These are phyloP conservation scores for Apocheima hispidaria DNA, from an alignment of 2,888 invertebrate species.

Conservation along the genomic window DNA sequence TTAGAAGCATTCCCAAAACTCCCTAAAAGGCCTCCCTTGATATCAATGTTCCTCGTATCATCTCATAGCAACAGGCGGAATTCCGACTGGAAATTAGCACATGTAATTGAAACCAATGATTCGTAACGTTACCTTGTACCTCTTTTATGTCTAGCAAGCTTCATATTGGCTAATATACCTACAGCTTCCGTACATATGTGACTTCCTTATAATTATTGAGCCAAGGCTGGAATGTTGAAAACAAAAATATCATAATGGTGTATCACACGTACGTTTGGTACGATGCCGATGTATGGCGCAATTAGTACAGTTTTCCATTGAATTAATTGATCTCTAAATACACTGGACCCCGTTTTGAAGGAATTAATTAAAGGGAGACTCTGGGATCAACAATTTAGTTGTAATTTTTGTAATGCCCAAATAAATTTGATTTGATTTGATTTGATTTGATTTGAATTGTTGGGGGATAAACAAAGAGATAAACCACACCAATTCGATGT, in stretches of 20 bases:
- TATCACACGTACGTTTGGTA: slow-evolving; percentile 24
- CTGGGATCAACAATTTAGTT: no score
- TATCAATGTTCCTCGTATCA: background rate
- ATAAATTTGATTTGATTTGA: no score
- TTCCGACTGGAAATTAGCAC: slow-evolving; percentile 13
- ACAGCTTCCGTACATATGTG: slow-evolving; percentile 28
- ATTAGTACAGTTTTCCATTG: slow-evolving; percentile 14
- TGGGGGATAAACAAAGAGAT: no score
- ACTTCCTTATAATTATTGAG: slow-evolving; percentile 34
- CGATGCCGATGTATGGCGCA: slow-evolving; percentile 17
- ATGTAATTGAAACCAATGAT: slow-evolving; percentile 26
- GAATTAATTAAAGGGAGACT: no score
- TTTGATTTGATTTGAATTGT: no score
- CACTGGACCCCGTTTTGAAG: background rate
- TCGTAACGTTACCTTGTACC: slow-evolving; percentile 26
- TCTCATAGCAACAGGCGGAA: slow-evolving; percentile 1
- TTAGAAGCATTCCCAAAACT: background rate
- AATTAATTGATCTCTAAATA: slow-evolving; percentile 16
- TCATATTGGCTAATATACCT: slow-evolving; percentile 18
- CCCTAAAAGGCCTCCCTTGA: background rate
- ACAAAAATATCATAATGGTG: slow-evolving; percentile 21
- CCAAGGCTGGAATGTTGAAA: slow-evolving; percentile 32
- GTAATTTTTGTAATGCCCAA: no score
- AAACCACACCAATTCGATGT: no score
- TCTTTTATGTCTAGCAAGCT: slow-evolving; percentile 3